Conservation (phyloP, 2,113 vertebrate species). For the Pycnonotus jocosus region DNA sequence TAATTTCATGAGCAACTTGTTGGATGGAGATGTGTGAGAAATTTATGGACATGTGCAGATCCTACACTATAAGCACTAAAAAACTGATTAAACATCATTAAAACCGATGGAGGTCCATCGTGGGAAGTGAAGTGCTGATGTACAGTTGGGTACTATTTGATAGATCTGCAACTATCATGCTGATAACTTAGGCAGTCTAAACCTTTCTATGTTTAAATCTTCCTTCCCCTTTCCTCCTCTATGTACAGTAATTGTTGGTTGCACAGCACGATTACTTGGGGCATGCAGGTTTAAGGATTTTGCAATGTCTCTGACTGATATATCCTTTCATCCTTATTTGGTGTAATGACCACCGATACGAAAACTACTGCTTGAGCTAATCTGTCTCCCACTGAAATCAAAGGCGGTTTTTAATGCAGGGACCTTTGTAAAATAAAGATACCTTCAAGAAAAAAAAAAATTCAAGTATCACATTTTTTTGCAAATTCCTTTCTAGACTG, state of each 20-base stretch:
- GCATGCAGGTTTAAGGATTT: background rate
- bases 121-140: background rate
- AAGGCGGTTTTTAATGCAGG: background rate
- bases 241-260: background rate
- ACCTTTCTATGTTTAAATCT: background rate
- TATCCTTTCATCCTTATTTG: constrained; percentile 2
- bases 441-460: background rate
- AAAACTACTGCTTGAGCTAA: constrained; percentile 1
- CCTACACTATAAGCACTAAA: background rate
- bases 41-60: background rate
- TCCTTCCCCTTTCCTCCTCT: background rate
- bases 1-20: background rate
- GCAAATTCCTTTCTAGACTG: background rate
- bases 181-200: background rate
- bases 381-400: background rate
- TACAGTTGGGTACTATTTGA: background rate
- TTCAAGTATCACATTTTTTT: background rate
- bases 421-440: background rate
- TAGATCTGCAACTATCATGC: background rate
- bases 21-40: background rate
- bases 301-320: background rate
- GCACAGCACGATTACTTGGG: background rate
- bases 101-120: background rate
- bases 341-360: background rate
- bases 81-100: fast-evolving